These are phyloP conservation scores for Coremacera marginata DNA, from an alignment of 2,888 invertebrate species.

Conservation along the genomic window DNA sequence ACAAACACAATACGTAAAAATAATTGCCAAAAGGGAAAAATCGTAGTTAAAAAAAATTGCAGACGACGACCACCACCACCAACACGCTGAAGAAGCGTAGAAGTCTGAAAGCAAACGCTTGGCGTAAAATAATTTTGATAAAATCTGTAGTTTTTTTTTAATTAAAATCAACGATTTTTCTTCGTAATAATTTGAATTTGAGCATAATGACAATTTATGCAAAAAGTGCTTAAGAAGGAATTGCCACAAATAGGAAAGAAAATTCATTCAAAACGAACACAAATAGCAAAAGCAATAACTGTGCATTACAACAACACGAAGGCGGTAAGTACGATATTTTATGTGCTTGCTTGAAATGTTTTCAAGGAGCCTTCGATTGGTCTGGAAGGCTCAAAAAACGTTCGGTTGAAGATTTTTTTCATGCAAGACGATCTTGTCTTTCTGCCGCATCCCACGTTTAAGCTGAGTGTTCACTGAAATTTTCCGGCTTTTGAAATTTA, in stretches of 20 bases:
- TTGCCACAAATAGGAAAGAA: neutral
- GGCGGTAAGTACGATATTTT: slow-evolving; percentile 19
- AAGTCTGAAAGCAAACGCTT: slow-evolving; percentile 46
- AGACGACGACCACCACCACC: slow-evolving; percentile 30
- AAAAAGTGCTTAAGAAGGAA: slow-evolving; percentile 3
- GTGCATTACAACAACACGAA: slow-evolving; percentile 35
- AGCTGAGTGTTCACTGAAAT: neutral
- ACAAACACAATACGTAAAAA: slow-evolving; percentile 42
- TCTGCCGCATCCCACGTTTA: neutral
- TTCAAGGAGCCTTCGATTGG: neutral
- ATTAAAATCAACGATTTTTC: slow-evolving; percentile 17
- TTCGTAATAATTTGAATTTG: neutral
- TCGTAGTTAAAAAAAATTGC: slow-evolving; percentile 48
- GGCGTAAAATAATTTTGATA: slow-evolving; percentile 35
- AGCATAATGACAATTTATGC: neutral
- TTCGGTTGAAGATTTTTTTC: neutral
- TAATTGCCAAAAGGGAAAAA: slow-evolving; percentile 48
- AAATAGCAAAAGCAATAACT: slow-evolving; percentile 33
- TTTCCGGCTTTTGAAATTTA: slow-evolving; percentile 21
- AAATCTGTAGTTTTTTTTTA: slow-evolving; percentile 5
- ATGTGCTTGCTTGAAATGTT: neutral
- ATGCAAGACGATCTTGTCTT: neutral
- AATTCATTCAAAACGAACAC: neutral
- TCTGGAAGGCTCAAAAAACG: neutral
- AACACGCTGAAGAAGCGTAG: slow-evolving; percentile 46